Conservation (phyloP, 2,888 invertebrate species). For the Tenthredo scrophulariae region DNA sequence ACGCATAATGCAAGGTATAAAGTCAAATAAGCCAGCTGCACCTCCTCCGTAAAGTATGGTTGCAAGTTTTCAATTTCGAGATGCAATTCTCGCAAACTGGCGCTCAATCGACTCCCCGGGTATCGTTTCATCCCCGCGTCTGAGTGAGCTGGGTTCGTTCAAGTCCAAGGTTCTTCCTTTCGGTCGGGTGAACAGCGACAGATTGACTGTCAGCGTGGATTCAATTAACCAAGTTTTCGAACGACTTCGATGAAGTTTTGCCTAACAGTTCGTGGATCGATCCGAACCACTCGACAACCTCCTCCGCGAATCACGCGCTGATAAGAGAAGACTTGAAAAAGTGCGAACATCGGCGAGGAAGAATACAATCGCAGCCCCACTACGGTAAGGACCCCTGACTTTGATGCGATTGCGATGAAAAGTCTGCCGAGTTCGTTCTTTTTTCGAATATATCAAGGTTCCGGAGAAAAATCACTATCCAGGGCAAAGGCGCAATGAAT, state of each 20-base stretch:
- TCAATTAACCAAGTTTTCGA: neutral
- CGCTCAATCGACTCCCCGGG: conserved; percentile 69
- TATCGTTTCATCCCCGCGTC: conserved; percentile 3
- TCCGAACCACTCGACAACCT: neutral
- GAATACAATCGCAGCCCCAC: neutral
- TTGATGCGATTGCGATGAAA: neutral
- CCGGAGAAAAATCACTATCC: neutral
- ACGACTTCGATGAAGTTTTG: neutral
- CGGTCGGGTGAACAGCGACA: neutral
- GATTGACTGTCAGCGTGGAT: neutral
- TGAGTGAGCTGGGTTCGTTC: neutral
- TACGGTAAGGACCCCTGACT: neutral
- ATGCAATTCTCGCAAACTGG: conserved; percentile 70
- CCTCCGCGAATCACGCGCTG: neutral
- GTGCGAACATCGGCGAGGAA: neutral
- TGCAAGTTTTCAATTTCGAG: conserved; percentile 71
- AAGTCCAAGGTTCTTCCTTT: neutral
- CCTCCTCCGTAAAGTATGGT: conserved; percentile 53
- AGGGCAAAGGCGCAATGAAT: neutral
- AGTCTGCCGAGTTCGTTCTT: neutral
- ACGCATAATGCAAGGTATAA: neutral
- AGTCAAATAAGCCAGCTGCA: neutral
- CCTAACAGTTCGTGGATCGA: neutral
- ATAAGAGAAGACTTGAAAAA: neutral
- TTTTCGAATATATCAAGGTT: neutral